Percentiles rank a stretch among this genome's conserved stretches.
Evolutionary conservation across 2,797 vertebrate genomes (phyloP).

Genomic region (Sebastes iracundus): DNA sequence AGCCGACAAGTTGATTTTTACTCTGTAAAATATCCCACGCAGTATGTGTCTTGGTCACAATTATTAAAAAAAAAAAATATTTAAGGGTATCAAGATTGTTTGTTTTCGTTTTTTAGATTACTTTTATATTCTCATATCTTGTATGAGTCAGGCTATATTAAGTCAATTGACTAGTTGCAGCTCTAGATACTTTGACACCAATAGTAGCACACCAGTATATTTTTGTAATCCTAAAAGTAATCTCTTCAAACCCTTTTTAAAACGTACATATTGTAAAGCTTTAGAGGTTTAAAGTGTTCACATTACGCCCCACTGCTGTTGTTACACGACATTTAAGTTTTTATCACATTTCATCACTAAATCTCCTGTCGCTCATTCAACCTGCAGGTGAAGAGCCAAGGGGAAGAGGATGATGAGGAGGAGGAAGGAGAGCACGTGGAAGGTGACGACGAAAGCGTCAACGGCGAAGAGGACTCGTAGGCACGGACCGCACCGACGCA

Average conservation of each 20-base stretch:
- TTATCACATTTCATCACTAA: background rate
- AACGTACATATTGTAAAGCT: accelerated
- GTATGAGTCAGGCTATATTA: background rate
- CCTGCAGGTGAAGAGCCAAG: conserved; percentile 80
- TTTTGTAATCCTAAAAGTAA: background rate
- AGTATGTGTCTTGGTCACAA: background rate
- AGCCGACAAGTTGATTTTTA: background rate
- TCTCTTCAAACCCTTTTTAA: background rate
- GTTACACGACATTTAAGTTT: background rate
- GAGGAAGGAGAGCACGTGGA: conserved; percentile 86
- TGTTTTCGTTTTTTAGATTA: too few relatives aligned
- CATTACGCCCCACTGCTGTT: too few relatives aligned
- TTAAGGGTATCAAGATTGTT: background rate
- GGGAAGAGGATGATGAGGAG: conserved; percentile 83
- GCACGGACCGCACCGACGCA: background rate
- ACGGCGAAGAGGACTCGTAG: conserved; percentile 90
- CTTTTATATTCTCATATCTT: background rate
- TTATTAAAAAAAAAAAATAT: too few relatives aligned
- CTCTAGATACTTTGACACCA: background rate
- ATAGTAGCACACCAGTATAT: background rate
- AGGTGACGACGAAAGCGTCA: conserved; percentile 91
- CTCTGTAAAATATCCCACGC: background rate
- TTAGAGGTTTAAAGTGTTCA: too few relatives aligned
- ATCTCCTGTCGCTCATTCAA: background rate
- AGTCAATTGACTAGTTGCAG: background rate